phyloP scores from a whole-genome alignment of 2,888 invertebrate species.

The Drosophila mimica region DNA sequence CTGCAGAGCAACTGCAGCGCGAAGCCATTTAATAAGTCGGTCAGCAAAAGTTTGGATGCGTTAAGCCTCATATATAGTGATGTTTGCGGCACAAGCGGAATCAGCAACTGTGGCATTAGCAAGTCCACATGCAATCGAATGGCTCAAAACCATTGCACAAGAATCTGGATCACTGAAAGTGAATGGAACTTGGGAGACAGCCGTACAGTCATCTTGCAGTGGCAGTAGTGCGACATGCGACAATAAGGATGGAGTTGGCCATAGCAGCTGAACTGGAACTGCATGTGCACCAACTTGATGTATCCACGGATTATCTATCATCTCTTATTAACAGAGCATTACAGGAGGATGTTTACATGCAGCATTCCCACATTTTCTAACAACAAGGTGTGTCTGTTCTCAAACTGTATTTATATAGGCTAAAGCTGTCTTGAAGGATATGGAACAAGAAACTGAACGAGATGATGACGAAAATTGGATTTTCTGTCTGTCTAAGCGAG shows the following conservation, averaged over 20 bases:
- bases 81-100: not conserved
- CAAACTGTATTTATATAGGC: no score
- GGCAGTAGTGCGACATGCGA: not conserved
- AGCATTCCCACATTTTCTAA: not conserved
- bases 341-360: not conserved
- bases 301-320: not conserved
- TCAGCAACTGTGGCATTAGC: not conserved
- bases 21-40: no score
- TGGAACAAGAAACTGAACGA: no score
- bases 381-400: not conserved
- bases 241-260: not conserved
- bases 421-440: not conserved
- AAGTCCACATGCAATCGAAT: not conserved
- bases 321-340: not conserved
- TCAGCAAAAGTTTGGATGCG: no score
- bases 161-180: not conserved
- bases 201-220: no score
- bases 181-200: not conserved
- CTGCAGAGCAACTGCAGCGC: not conserved
- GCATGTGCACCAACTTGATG: not conserved
- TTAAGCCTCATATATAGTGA: not conserved
- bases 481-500: no score
- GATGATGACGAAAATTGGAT: no score
- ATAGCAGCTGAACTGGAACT: not conserved
- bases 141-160: not conserved